Base-by-base conservation (phyloP, 2,797 vertebrate species). In the Xenentodon cancila region DNA sequence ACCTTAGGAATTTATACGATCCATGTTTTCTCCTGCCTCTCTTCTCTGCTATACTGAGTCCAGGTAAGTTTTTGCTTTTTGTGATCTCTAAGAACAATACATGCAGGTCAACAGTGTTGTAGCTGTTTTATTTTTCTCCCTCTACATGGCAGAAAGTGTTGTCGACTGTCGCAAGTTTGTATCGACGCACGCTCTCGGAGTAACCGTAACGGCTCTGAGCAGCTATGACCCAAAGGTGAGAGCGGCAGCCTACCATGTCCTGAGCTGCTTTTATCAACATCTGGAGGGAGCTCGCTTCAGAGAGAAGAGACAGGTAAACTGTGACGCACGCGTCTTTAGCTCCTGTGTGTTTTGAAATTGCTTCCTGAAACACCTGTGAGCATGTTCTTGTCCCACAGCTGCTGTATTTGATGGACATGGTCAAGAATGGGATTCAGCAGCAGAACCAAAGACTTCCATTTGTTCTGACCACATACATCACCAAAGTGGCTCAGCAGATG, bases 11-110 rank as follows among this genome's bases (percentile, higher is more conserved):
- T 68, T 77, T 97, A 21, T 99, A 98, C 0, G 97, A 99, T 81
- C 97, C 97, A 2, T 94, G 95, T 88, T 99, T 97, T 75, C 94
- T 98, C 0, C 84, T 99, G 45, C 96, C 96, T 44, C 94, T 99
- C 1, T 98, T 99, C 70, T 96, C 96, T 64, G 88, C 94, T 76
- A 85, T 99, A 43, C 93, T 96, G 66, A 88, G 85, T 69, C 94
- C 98, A 93, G 97, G 98, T 99, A 88, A 64, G 9, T 9, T 48
- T 59, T 42, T 3, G 25, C 7, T 34, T n/a, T 11, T 27, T 32
- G n/a, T 40, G 0, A 0, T 44, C 0, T 0, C 27, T 42, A 16
- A 0, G 9, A 5, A 60, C 54, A 8, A 7, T 69, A 16, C 0
- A 7, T 46, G 37, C 16, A 0, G 15, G 9, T 47, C 2, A 16